Evolutionary conservation across 2,888 invertebrate genomes (phyloP), one percentile per base, ranked within the genome.

Genomic region (Tinea semifulvella): DNA sequence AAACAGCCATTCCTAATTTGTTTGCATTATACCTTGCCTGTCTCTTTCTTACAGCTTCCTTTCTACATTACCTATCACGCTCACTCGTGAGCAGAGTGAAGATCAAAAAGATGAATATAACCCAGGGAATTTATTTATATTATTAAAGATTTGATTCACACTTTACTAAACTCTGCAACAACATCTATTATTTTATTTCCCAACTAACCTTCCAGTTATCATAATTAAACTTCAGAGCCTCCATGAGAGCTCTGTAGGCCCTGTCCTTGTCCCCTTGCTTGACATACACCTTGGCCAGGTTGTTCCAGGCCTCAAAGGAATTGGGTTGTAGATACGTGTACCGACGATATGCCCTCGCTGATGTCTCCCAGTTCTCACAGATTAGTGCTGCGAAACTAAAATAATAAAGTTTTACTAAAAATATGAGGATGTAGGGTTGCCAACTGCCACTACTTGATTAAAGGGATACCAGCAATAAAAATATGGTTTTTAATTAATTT

Each of bases 231-330:
- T 92, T 90, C 1, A 97, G 70, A 0, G 98, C 92, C 69, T 98
- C 97, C 57, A 91, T 86, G 0, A 97, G 74, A 2, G 94, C 89
- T 44, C 88, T 85, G 74, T 94, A 91, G 0, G 97, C 98, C 46
- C 92, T 84, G 47, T 84, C 81, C 73, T 94, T 96, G 61, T 98
- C 91, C 0, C 92, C 91, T 44, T 92, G 80, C 58, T 92, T 90
- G 6, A 96, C 89, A 56, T 97, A 94, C 2, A 94, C 94, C 61
- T 97, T 95, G 10, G 96, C 95, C 47, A 99, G 79, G 68, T 99
- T 99, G 70, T 96, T 98, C 99, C 98, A 99, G 0, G 96, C 96
- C 72, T 98, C 97, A 66, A 94, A 98, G 45, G 92, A 91, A 70
- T 90, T 79, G 0, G 89, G 90, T 56, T 97, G 96, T n/a, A 98